Evolutionary conservation across 2,888 invertebrate species (phyloP), one percentile per base, ranked within the genome.

Genomic region (Caenorhabditis macrosperma): DNA sequence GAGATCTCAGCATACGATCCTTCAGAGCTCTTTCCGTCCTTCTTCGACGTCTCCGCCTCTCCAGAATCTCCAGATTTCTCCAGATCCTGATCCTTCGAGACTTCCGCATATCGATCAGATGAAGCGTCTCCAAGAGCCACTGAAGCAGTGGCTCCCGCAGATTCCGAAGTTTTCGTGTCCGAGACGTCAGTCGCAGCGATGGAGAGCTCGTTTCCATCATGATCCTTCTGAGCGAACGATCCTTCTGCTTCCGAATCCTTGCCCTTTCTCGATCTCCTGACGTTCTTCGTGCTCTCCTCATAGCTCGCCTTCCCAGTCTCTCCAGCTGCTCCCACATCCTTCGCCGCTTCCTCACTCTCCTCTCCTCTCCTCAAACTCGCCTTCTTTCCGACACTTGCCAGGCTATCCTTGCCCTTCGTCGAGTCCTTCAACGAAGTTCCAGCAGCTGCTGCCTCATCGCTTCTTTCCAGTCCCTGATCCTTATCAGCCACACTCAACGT

Each of bases 221-320:
- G n/a, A 52, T 54, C 60, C 17, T 61, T 61, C 17, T 55, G n/a
- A n/a, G 17, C 38, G 4, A 60, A 2, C 0, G 41, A 54, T 0
- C 20, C 4, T 24, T 50, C 41, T 0, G 35, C 33, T 26, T 41
- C 52, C 12, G 55, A 57, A 50, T 28, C 44, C 9, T 57, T 44
- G 1, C 52, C 69, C 26, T 64, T 77, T 24, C 46, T 69, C 2
- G 41, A 44, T 48, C 52, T 64, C 15, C 26, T 69, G n/a, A 78
- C 52, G 20, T 67, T 67, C 30, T 54, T 59, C 6, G 64, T 77
- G 3, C 41, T 61, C 28, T 78, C 72, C 28, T 54, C 67, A 35
- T 50, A 78, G 4, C 57, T 67, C 0, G 46, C n/a, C n/a, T 35
- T 28, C n/a, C 35, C 60, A 17, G 41, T 50, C 12, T 66, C 46